Percentiles rank a stretch among this genome's conserved stretches.
Evolutionary conservation across 2,797 vertebrate genomes (phyloP).

Genomic region (Chrosomus eos): DNA sequence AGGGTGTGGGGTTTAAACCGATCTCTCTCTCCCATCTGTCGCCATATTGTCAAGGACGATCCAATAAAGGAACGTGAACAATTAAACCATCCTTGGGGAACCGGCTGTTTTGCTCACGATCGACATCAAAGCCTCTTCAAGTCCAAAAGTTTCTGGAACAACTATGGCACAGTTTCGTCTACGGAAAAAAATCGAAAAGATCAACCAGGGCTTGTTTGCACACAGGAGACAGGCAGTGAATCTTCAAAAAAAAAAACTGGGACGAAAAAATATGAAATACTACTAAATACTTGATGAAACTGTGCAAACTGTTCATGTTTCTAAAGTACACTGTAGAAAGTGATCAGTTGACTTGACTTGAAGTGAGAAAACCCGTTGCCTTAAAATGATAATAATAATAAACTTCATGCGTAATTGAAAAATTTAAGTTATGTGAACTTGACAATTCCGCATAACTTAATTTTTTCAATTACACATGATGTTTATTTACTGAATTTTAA

Average conservation of each 20-base stretch:
- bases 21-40: conserved; percentile 73
- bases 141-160: conserved; percentile 29
- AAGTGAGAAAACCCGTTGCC: too few species aligned
- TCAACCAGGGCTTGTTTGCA: conserved; percentile 4
- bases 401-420: too few species aligned
- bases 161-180: not conserved
- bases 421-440: too few species aligned
- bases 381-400: too few species aligned
- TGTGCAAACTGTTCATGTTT: not conserved
- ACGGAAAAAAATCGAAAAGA: conserved; percentile 4
- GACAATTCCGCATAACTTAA: too few species aligned
- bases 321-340: not conserved
- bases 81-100: conserved; percentile 52
- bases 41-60: conserved; percentile 57
- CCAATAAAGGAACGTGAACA: conserved; percentile 59
- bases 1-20: conserved; percentile 65
- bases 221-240: not conserved
- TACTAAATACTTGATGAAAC: conserved; percentile 3
- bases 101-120: conserved; percentile 14
- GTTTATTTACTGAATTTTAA: too few species aligned
- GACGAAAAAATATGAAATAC: not conserved
- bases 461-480: too few species aligned
- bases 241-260: not conserved
- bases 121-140: conserved; percentile 36
- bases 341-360: too few species aligned